Percentiles rank a stretch among this genome's conserved stretches.
Evolutionary conservation across 2,888 invertebrate genomes (phyloP).

Genomic region (Proisotoma minuta): DNA sequence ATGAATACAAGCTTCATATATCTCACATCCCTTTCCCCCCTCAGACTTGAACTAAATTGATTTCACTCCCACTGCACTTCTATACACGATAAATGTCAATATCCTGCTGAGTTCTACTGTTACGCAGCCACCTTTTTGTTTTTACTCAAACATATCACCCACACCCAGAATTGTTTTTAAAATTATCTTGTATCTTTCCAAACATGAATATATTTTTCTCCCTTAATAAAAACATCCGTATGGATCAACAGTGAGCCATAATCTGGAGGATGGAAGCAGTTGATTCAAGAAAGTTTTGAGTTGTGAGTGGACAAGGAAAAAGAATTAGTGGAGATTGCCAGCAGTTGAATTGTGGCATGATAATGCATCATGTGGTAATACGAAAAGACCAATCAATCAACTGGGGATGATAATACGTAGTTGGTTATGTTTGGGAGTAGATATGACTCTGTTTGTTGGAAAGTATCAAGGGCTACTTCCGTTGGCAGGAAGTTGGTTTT

Average conservation of each 20-base stretch:
- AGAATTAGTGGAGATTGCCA: no score
- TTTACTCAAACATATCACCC: background rate
- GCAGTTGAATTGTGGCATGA: no score
- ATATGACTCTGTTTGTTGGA: constrained; percentile 9
- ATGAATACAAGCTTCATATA: background rate
- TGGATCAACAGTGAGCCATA: no score
- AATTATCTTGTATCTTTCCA: background rate
- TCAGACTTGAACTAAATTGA: constrained; percentile 1
- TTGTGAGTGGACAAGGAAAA: no score
- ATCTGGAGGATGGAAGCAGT: no score
- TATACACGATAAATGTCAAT: constrained; percentile 5
- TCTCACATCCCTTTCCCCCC: background rate
- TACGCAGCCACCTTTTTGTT: constrained; percentile 2
- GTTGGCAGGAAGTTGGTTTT: constrained; percentile 18
- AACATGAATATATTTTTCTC: constrained; percentile 1
- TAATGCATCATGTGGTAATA: no score
- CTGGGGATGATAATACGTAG: background rate
- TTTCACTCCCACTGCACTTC: background rate
- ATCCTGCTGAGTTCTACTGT: constrained; percentile 6
- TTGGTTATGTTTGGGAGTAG: background rate
- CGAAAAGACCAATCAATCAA: constrained; percentile 4
- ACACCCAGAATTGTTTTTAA: background rate
- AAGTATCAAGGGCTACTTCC: constrained; percentile 18
- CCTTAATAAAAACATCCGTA: no score
- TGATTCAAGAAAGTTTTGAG: no score